Base-by-base conservation (phyloP, 2,797 vertebrate species). In the Todus mexicanus region DNA sequence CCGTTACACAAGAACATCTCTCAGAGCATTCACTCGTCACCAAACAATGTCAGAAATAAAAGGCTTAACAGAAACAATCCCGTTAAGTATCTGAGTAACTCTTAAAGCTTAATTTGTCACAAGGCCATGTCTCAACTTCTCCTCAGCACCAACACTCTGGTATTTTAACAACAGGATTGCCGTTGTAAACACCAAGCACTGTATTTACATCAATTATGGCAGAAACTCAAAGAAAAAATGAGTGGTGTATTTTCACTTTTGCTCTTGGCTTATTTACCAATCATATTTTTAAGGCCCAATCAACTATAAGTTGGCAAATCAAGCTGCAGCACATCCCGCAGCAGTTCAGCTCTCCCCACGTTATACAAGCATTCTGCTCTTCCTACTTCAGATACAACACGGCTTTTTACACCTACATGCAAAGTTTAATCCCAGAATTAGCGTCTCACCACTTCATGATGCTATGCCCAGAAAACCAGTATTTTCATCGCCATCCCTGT, bases 361-460 rank as follows among this genome's bases (percentile, higher is more conserved):
- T 85, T 83, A 68, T 6, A 77, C 76, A 93, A 89, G 84, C 65
- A 76, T 69, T 74, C 57, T 85, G 89, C 47, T 91, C 79, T 69
- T 82, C 54, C 65, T 85, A 4, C 75, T 64, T 92, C 61, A 82
- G 33, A 57, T n/a, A 65, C n/a, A 71, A 84, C 57, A 82, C 15
- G 75, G 68, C 11, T 84, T 90, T 84, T 87, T 68, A 92, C 61
- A 95, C 75, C 75, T 91, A 93, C 89, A 45, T 45, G 50, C 33
- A 45, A 82, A 75, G 15, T 79, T 87, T 59, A 42, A 74, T 90
- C 93, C 45, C 48, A 82, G 35, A 91, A 74, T 61, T 47, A 69
- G 33, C 7, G 6, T 48, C 42, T 45, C 57, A 83, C 76, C 57
- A 65, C 21, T 66, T 80, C 47, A 65, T 9, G 2, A 89, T 7